Evolutionary conservation across 2,888 invertebrate genomes (phyloP), one percentile per base, ranked within the genome.

Genomic region (Agrochola lota): DNA sequence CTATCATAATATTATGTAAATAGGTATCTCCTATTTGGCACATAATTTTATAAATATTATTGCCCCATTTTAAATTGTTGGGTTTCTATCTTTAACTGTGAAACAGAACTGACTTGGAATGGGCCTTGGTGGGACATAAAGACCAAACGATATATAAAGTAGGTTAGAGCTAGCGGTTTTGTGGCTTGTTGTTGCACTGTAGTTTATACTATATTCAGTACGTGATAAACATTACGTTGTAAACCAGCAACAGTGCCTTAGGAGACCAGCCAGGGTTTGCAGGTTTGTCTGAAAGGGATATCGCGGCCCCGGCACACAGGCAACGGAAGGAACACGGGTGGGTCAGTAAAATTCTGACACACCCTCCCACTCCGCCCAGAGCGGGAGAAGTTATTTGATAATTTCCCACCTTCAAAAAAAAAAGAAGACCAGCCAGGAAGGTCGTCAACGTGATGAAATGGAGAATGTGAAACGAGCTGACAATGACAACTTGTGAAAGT

Each of bases 401-500:
- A n/a, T n/a, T n/a, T n/a, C n/a, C n/a, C n/a, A n/a, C n/a, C n/a
- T n/a, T n/a, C n/a, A n/a, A n/a, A n/a, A n/a, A n/a, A n/a, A n/a
- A n/a, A n/a, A n/a, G 26, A 40, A 30, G 60, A 26, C 40, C n/a
- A 40, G 11, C n/a, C n/a, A n/a, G 40, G 20, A 40, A 49, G 9
- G 70, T 30, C 26, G 66, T n/a, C n/a, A 64, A 64, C n/a, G n/a
- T 17, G 17, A 40, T 40, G 40, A 64, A 40, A 64, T 64, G 40
- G n/a, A 17, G 40, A n/a, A 64, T 64, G n/a, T 40, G 40, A n/a
- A 9, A 17, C 20, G 6, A 66, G 20, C 26, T 26, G 8, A 26
- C 15, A 26, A 59, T 66, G 43, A 26, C 1, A 6, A 26, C 26
- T 26, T 26, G 11, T 66, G 1, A 17, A 43, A 66, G 1, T 2